Evolutionary conservation across 2,113 vertebrate genomes (phyloP).

Genomic region (Phaethon lepturus): DNA sequence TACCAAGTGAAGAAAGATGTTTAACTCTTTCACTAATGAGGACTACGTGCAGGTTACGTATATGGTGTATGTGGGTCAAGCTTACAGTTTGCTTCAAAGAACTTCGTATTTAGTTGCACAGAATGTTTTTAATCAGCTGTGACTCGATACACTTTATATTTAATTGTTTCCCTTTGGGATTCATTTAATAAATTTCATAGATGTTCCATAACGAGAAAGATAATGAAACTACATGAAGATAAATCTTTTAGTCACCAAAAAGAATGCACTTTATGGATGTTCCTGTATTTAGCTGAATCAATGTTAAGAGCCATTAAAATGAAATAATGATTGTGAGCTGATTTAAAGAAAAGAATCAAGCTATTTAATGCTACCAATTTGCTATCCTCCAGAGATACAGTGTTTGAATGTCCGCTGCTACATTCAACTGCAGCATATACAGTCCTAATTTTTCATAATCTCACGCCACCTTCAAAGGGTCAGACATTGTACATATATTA

Average conservation of each 20-base stretch:
- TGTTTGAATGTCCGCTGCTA: neutral
- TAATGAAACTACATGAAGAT: constrained; percentile 45
- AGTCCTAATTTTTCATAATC: constrained; percentile 65
- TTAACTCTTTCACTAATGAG: constrained; percentile 67
- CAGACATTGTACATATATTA: constrained; percentile 65
- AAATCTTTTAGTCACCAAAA: constrained; percentile 44
- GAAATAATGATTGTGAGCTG: constrained; percentile 44
- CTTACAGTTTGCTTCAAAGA: neutral
- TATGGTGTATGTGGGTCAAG: neutral
- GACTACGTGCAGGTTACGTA: neutral
- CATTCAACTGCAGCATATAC: neutral
- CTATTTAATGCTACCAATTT: constrained; percentile 27
- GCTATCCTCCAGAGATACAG: constrained; percentile 12
- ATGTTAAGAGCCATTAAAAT: constrained; percentile 46
- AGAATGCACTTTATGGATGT: constrained; percentile 36
- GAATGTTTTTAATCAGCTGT: constrained; percentile 27
- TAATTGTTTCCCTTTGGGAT: constrained; percentile 19
- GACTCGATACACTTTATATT: constrained; percentile 4
- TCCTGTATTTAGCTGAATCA: constrained; percentile 35
- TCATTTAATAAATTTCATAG: constrained; percentile 21
- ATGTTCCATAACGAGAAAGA: constrained; percentile 47
- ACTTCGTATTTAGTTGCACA: neutral
- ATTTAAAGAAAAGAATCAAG: constrained; percentile 50
- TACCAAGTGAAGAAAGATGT: constrained; percentile 12
- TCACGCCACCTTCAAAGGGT: constrained; percentile 60